A percentile compares a stretch with the other conserved stretches of the same genome.
phyloP scores from a whole-genome alignment of 1,140 invertebrate genomes.

The Monomorium pharaonis region DNA sequence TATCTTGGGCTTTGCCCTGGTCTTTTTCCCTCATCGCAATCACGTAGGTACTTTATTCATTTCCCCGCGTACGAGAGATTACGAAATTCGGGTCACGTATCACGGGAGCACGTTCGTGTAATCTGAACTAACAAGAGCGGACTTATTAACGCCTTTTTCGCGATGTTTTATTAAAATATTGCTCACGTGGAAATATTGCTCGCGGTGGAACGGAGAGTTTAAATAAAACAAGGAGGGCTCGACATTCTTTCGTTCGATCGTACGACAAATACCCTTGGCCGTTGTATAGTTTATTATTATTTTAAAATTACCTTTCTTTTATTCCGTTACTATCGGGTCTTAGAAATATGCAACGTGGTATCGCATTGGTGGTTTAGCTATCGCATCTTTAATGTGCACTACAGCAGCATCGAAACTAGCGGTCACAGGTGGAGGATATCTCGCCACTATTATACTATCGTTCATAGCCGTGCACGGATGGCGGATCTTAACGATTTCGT shows the following conservation, averaged over 20 bases:
- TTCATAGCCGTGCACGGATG: conserved; percentile 79
- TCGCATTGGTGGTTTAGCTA: conserved; percentile 70
- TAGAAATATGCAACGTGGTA: conserved; percentile 77
- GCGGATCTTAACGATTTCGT: conserved; percentile 72
- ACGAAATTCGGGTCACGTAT: conserved; percentile 54
- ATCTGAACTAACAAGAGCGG: conserved; percentile 39
- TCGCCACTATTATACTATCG: conserved; percentile 77
- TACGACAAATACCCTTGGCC: neutral
- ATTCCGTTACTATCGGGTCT: neutral
- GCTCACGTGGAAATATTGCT: neutral
- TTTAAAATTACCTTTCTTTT: neutral
- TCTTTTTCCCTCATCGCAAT: conserved; percentile 81
- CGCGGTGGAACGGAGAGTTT: neutral
- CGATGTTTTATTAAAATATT: conserved; percentile 50
- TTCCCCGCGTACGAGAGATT: conserved; percentile 10
- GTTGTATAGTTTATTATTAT: neutral
- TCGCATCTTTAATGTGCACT: conserved; percentile 78
- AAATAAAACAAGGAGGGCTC: neutral
- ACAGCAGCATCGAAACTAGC: conserved; percentile 70
- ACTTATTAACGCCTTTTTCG: conserved; percentile 48
- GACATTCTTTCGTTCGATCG: neutral
- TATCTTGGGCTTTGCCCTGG: conserved; percentile 76
- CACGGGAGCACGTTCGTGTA: conserved; percentile 45
- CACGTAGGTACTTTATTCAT: conserved; percentile 75
- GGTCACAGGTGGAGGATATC: conserved; percentile 78